Evolutionary conservation across 2,113 vertebrate species (phyloP).

Genomic region (Hemibagrus wyckioides): DNA sequence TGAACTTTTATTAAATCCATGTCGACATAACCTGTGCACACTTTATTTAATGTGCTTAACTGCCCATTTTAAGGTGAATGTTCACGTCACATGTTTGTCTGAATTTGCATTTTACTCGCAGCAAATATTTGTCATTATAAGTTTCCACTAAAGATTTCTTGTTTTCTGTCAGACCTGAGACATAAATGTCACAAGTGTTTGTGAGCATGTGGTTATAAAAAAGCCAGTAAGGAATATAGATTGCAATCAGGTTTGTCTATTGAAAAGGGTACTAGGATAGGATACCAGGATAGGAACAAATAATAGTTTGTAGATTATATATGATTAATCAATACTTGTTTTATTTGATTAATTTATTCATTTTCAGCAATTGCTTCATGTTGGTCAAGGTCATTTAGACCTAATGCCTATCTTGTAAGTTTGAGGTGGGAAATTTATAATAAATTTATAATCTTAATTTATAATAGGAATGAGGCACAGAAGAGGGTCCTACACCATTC

Average conservation of each 20-base stretch:
- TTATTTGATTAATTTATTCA: neutral
- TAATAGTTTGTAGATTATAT: neutral
- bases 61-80: neutral
- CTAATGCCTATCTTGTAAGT: neutral
- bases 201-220: neutral
- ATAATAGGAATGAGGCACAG: neutral
- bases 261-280: neutral
- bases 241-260: conserved; percentile 12
- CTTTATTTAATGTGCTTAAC: neutral
- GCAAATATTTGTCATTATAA: neutral
- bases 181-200: neutral
- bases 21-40: neutral
- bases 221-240: neutral
- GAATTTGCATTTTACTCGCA: neutral
- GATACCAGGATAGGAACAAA: neutral
- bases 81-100: conserved; percentile 5
- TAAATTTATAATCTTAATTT: neutral
- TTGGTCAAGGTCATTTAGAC: neutral
- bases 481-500: neutral
- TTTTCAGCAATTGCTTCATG: neutral
- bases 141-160: neutral
- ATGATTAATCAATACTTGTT: neutral
- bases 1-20: neutral
- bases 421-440: neutral
- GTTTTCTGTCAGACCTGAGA: neutral